Percentiles rank a stretch among this genome's conserved stretches.
Conservation (phyloP, 30 jellyfish, hydroid and myxozoan genomes). For the Rhopilema esculentum region DNA sequence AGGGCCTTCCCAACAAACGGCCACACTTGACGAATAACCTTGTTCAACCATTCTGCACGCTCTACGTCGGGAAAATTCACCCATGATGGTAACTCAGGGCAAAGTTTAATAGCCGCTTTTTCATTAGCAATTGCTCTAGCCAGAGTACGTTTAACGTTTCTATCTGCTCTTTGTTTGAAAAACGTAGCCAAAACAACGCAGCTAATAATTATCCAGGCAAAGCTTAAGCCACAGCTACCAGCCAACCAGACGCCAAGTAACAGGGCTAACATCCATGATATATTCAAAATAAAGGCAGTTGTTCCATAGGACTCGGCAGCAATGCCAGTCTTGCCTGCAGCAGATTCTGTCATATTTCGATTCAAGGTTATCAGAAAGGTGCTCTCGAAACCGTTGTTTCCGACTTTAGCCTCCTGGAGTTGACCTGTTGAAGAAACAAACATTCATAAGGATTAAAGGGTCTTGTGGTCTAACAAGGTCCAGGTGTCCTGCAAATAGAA, state of each 20-base stretch:
- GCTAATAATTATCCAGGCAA: slow-evolving; percentile 62
- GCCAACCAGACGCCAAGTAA: slow-evolving; percentile 52
- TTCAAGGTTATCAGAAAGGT: no score
- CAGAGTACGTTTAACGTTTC: slow-evolving; percentile 14
- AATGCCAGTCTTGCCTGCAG: neutral
- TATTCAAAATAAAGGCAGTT: neutral
- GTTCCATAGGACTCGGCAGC: neutral
- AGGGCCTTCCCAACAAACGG: slow-evolving; percentile 62
- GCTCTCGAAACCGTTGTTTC: neutral
- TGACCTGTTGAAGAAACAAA: neutral
- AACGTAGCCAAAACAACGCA: slow-evolving; percentile 18
- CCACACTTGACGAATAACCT: slow-evolving; percentile 75
- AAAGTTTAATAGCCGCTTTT: slow-evolving; percentile 14
- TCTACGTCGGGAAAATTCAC: slow-evolving; percentile 79
- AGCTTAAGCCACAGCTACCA: slow-evolving; percentile 59
- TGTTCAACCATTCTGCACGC: slow-evolving; percentile 82
- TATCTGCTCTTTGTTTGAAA: slow-evolving; percentile 45
- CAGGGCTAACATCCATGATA: slow-evolving; percentile 41
- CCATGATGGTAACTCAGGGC: slow-evolving; percentile 74
- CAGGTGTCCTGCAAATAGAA: neutral
- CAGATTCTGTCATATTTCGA: neutral
- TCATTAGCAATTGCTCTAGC: slow-evolving; percentile 57
- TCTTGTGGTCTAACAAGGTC: neutral
- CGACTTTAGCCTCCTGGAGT: neutral
- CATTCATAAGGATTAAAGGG: neutral